Evolutionary conservation across 2,113 vertebrate species (phyloP).

Genomic region (Cavia porcellus): DNA sequence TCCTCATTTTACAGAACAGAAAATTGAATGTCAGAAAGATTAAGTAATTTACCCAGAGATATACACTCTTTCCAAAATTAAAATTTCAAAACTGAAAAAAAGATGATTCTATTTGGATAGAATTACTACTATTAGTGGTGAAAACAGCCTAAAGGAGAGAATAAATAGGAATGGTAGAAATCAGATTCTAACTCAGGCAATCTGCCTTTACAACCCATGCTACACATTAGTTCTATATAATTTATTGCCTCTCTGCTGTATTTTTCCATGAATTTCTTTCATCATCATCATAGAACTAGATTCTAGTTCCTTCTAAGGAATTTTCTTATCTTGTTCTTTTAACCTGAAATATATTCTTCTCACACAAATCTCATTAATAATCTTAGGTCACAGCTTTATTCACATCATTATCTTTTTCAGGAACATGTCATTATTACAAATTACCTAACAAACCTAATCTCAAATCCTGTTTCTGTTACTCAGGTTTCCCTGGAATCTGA

Average conservation of each 20-base stretch:
- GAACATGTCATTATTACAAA: constrained; percentile 52
- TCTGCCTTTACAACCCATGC: background rate
- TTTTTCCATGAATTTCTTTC: constrained; percentile 38
- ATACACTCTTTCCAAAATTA: background rate
- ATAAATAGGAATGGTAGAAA: background rate
- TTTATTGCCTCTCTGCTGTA: background rate
- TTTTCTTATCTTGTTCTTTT: constrained; percentile 33
- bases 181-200: background rate
- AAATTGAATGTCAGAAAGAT: constrained; percentile 23
- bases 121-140: background rate
- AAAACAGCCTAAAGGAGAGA: background rate
- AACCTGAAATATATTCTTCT: background rate
- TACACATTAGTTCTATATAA: background rate
- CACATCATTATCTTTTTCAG: constrained; percentile 51
- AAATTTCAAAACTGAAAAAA: constrained; percentile 21
- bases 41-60: background rate
- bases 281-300: background rate
- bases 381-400: constrained; percentile 30
- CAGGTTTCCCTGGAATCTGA: constrained; percentile 56
- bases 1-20: background rate
- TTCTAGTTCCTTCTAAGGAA: background rate
- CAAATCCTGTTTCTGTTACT: constrained; percentile 22
- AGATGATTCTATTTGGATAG: constrained; percentile 14
- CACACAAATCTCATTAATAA: background rate
- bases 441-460: background rate